These are phyloP conservation scores for Condylostylus longicornis DNA, from an alignment of 1,140 invertebrate species.

Conservation along the genomic window DNA sequence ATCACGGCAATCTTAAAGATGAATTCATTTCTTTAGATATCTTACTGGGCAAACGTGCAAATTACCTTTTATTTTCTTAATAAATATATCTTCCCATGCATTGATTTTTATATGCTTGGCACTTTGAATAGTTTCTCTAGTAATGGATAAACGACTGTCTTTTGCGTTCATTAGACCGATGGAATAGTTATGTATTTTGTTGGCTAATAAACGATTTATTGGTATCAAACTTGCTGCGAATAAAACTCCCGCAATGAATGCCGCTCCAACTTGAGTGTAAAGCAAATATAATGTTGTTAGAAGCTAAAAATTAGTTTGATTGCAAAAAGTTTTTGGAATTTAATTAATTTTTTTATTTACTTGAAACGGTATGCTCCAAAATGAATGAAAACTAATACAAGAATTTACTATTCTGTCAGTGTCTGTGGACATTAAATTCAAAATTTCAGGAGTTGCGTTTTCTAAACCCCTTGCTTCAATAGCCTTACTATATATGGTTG, in stretches of 20 bases:
- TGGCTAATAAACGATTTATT: slow-evolving; percentile 81
- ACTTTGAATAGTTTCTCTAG: slow-evolving; percentile 74
- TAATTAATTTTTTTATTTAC: slow-evolving; percentile 31
- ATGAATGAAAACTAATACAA: slow-evolving; percentile 86
- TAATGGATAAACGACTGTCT: slow-evolving; percentile 75
- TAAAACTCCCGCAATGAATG: slow-evolving; percentile 76
- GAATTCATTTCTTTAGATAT: not conserved
- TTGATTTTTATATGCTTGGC: slow-evolving; percentile 84
- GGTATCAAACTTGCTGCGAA: slow-evolving; percentile 85
- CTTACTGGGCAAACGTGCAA: slow-evolving; percentile 5
- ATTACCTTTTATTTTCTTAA: slow-evolving; percentile 41
- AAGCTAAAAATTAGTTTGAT: slow-evolving; percentile 48
- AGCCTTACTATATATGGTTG: slow-evolving; percentile 75
- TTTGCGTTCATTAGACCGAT: slow-evolving; percentile 81
- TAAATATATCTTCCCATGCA: slow-evolving; percentile 86
- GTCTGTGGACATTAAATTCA: slow-evolving; percentile 96
- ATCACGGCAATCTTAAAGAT: slow-evolving; percentile 41
- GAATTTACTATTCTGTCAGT: slow-evolving; percentile 89
- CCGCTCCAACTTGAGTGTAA: slow-evolving; percentile 73
- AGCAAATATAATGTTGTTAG: slow-evolving; percentile 66
- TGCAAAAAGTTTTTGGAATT: not conserved
- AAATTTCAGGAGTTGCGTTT: slow-evolving; percentile 48
- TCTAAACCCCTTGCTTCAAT: slow-evolving; percentile 38
- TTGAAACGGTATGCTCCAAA: slow-evolving; percentile 94
- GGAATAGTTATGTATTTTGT: slow-evolving; percentile 78